Evolutionary conservation across 2,797 vertebrate genomes (phyloP).

Genomic region (Babyrousa celebensis): DNA sequence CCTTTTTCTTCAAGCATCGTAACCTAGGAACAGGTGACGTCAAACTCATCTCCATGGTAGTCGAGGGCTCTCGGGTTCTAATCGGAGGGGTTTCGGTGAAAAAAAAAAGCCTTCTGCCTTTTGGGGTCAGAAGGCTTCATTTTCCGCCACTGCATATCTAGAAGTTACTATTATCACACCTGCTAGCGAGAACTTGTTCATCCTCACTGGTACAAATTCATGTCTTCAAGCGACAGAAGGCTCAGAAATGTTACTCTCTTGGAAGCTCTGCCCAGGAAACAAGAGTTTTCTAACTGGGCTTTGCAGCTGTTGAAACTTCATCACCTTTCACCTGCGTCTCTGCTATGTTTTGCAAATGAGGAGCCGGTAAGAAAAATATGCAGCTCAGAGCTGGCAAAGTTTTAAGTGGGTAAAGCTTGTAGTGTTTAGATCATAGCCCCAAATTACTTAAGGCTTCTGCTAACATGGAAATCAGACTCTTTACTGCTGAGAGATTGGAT

Average conservation of each 20-base stretch:
- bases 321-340: slow-evolving; percentile 82
- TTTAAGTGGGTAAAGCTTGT: slow-evolving; percentile 77
- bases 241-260: slow-evolving; percentile 51
- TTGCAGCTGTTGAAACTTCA: slow-evolving; percentile 64
- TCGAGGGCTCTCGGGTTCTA: neutral
- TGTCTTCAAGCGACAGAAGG: slow-evolving; percentile 64
- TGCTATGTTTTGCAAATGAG: slow-evolving; percentile 83
- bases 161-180: neutral
- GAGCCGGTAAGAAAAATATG: slow-evolving; percentile 69
- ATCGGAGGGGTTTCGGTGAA: neutral
- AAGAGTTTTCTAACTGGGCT: slow-evolving; percentile 75
- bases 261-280: slow-evolving; percentile 72
- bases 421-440: slow-evolving; percentile 79
- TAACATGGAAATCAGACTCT: slow-evolving; percentile 88
- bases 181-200: neutral
- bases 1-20: neutral
- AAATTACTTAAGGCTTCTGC: slow-evolving; percentile 85
- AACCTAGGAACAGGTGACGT: neutral
- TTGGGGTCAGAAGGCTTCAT: neutral
- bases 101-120: neutral
- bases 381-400: slow-evolving; percentile 63
- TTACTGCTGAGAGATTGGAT: slow-evolving; percentile 84
- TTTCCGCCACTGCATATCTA: neutral
- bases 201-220: slow-evolving; percentile 3
- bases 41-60: neutral